These are phyloP conservation scores for Thinocorus orbignyianus DNA, from an alignment of 2,113 vertebrate species.

Conservation along the genomic window DNA sequence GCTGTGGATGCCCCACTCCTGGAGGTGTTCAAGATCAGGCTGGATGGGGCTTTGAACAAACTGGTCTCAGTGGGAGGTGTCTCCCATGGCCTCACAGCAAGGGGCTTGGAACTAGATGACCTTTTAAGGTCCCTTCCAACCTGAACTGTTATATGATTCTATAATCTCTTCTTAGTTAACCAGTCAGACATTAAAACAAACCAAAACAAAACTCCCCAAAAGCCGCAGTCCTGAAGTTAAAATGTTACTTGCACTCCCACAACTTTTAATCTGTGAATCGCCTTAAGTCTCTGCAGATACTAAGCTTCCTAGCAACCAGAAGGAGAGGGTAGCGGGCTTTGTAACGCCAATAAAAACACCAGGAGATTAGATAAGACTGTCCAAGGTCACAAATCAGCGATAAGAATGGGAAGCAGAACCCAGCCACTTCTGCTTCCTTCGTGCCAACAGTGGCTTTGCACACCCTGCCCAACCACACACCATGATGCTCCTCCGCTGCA, in stretches of 20 bases:
- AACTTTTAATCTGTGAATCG: not conserved
- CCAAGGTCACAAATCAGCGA: not conserved
- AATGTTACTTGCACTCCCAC: not conserved
- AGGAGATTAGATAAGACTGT: not conserved
- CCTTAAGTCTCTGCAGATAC: not conserved
- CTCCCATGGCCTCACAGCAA: too few relatives aligned
- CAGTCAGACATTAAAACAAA: not conserved
- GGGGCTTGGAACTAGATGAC: too few relatives aligned
- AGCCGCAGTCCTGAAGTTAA: not conserved
- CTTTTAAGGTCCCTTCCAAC: too few relatives aligned
- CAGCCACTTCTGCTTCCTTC: fast-evolving
- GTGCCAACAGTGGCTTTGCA: not conserved
- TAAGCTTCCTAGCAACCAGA: not conserved
- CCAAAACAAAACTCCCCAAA: too few relatives aligned
- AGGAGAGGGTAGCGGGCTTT: not conserved
- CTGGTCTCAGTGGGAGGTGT: too few relatives aligned
- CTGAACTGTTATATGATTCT: too few relatives aligned
- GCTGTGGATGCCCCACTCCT: too few relatives aligned
- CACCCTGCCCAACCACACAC: fast-evolving
- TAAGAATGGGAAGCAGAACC: not conserved
- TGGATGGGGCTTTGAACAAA: too few relatives aligned
- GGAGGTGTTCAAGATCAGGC: too few relatives aligned
- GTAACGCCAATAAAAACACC: not conserved
- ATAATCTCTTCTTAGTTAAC: not conserved
- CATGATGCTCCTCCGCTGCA: fast-evolving